phyloP scores from a whole-genome alignment of 2,888 invertebrate species.

The Maniola hyperantus region DNA sequence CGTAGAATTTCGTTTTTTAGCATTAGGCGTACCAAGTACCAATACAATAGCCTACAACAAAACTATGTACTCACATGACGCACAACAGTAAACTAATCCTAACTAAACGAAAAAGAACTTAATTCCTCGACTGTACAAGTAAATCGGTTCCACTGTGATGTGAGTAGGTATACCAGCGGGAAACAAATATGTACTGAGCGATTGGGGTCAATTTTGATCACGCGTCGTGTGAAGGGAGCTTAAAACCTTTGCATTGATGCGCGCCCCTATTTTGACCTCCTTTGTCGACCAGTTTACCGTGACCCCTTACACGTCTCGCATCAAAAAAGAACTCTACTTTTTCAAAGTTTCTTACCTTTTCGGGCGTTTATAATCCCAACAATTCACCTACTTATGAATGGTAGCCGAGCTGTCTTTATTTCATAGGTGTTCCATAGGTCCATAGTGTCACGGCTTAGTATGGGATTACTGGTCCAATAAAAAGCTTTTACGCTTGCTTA shows the following conservation, averaged over 20 bases:
- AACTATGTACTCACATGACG: too few species aligned
- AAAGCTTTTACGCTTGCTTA: conserved; percentile 55
- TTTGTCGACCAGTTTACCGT: conserved; percentile 48
- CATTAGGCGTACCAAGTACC: too few species aligned
- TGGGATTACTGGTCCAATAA: conserved; percentile 65
- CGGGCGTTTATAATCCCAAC: conserved; percentile 50
- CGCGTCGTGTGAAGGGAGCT: conserved; percentile 4
- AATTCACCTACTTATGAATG: conserved; percentile 71
- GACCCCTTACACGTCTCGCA: conserved; percentile 49
- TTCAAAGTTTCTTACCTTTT: conserved; percentile 44
- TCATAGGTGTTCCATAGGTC: conserved; percentile 46
- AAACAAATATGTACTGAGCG: too few species aligned
- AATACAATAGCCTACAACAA: too few species aligned
- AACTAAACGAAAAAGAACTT: too few species aligned
- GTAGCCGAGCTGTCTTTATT: conserved; percentile 53
- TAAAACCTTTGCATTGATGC: conserved; percentile 63
- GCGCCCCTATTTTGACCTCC: conserved; percentile 64
- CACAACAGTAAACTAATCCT: too few species aligned
- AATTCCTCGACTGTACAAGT: too few species aligned
- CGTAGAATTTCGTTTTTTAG: too few species aligned
- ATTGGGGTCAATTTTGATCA: not conserved
- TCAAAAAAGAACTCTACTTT: conserved; percentile 32
- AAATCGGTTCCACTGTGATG: too few species aligned
- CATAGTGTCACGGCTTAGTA: conserved; percentile 57
- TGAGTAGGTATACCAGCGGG: too few species aligned